Evolutionary conservation across 2,888 invertebrate genomes (phyloP).

Genomic region (Chymomyza amoena): DNA sequence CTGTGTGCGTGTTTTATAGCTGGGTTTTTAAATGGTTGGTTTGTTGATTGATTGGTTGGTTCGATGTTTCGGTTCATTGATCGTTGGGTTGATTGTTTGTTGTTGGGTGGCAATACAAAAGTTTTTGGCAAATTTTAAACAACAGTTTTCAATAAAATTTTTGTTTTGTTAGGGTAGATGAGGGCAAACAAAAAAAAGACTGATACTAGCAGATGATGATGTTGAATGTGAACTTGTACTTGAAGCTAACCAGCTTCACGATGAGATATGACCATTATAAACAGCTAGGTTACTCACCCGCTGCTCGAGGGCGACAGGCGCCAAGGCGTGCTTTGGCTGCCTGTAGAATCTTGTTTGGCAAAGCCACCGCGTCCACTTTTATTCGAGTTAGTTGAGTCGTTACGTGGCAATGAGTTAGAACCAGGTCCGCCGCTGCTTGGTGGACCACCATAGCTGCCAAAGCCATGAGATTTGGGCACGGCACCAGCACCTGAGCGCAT

Average conservation of each 20-base stretch:
- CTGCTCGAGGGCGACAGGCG: conserved; percentile 79
- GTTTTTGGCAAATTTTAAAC: conserved; percentile 53
- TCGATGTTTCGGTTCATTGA: conserved; percentile 21
- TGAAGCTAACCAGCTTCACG: background rate
- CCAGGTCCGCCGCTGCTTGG: conserved; percentile 80
- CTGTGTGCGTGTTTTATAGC: conserved; percentile 79
- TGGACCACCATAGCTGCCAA: conserved; percentile 87
- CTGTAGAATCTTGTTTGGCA: conserved; percentile 83
- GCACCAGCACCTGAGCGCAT: conserved; percentile 77
- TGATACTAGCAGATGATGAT: background rate
- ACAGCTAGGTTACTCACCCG: conserved; percentile 73
- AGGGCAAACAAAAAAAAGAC: conserved; percentile 9
- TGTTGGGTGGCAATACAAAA: conserved; percentile 48
- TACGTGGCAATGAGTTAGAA: conserved; percentile 79
- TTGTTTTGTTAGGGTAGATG: conserved; percentile 24
- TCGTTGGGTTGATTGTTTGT: conserved; percentile 14
- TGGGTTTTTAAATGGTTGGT: conserved; percentile 46
- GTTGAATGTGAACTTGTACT: background rate
- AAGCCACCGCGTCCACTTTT: conserved; percentile 84
- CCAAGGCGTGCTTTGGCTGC: conserved; percentile 77
- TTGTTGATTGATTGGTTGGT: conserved; percentile 8
- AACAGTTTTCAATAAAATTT: conserved; percentile 35
- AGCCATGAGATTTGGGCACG: conserved; percentile 92
- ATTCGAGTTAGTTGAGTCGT: conserved; percentile 84
- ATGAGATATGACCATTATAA: background rate